Evolutionary conservation across 2,797 vertebrate genomes (phyloP).

Genomic region (Emydoidea blandingii): DNA sequence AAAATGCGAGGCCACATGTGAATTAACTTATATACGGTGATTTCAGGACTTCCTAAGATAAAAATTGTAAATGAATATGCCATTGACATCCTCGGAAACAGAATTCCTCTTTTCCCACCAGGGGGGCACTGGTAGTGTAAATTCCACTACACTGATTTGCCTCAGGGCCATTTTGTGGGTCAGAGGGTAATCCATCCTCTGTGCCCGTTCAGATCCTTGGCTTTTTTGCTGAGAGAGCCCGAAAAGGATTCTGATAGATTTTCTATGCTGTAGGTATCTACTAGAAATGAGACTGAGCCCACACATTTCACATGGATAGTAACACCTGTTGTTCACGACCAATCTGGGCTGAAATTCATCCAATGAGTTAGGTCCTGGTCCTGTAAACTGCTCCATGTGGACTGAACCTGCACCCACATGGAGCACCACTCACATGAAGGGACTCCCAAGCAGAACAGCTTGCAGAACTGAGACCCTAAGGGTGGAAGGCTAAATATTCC

Average conservation of each 20-base stretch:
- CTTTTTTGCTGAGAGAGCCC: neutral
- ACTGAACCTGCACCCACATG: neutral
- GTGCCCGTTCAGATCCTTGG: no score
- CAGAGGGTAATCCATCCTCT: neutral
- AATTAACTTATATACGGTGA: neutral
- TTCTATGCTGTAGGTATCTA: neutral
- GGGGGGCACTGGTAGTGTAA: neutral
- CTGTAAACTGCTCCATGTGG: neutral
- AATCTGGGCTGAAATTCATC: neutral
- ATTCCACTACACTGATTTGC: neutral
- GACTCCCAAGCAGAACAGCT: neutral
- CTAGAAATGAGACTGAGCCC: neutral
- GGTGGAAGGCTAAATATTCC: constrained; percentile 26
- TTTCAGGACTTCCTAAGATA: neutral
- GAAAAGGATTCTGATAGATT: neutral
- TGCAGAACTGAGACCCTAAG: neutral
- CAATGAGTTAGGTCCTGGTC: neutral
- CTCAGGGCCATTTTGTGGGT: neutral
- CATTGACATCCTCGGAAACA: neutral
- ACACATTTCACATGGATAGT: neutral
- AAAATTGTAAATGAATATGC: neutral
- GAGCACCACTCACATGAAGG: constrained; percentile 9
- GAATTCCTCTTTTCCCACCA: neutral
- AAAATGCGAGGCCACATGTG: neutral
- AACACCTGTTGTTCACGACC: neutral